These are phyloP conservation scores for Cerastoderma edule DNA, from an alignment of 2,888 invertebrate genomes.

Conservation along the genomic window DNA sequence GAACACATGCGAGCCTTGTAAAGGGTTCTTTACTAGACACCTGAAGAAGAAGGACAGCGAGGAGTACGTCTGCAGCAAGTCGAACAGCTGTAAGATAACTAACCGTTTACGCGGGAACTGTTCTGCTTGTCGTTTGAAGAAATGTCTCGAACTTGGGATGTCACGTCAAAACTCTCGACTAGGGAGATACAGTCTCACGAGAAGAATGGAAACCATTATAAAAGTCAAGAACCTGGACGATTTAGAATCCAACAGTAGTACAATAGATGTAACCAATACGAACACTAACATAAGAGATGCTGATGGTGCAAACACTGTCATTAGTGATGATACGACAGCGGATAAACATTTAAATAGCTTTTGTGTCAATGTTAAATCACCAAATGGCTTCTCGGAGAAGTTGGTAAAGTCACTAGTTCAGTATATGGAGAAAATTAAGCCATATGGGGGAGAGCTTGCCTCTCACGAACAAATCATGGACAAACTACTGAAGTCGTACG, in stretches of 20 bases:
- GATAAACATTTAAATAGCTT: background rate
- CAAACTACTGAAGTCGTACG: slow-evolving; percentile 34
- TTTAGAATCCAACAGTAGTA: slow-evolving; percentile 19
- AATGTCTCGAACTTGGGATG: slow-evolving; percentile 53
- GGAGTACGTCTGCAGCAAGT: slow-evolving; percentile 45
- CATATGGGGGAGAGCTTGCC: slow-evolving; percentile 41
- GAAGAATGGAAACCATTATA: slow-evolving; percentile 53
- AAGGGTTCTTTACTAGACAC: slow-evolving; percentile 57
- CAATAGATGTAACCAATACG: background rate
- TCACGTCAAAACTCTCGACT: slow-evolving; percentile 46
- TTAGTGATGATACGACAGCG: background rate
- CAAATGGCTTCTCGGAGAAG: slow-evolving; percentile 17
- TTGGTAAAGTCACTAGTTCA: slow-evolving; percentile 36
- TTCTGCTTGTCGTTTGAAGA: slow-evolving; percentile 48
- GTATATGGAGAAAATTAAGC: slow-evolving; percentile 43
- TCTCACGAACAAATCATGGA: slow-evolving; percentile 39
- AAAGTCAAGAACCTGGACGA: slow-evolving; percentile 38
- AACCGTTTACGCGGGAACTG: slow-evolving; percentile 49
- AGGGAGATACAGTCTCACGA: slow-evolving; percentile 52
- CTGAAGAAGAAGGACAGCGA: slow-evolving; percentile 33
- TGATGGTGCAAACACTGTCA: background rate
- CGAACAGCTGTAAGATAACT: slow-evolving; percentile 43
- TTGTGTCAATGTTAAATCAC: slow-evolving; percentile 1
- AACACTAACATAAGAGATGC: background rate
- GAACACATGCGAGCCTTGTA: slow-evolving; percentile 59